Evolutionary conservation across 2,113 vertebrate species (phyloP).

Genomic region (Crypturellus undulatus): DNA sequence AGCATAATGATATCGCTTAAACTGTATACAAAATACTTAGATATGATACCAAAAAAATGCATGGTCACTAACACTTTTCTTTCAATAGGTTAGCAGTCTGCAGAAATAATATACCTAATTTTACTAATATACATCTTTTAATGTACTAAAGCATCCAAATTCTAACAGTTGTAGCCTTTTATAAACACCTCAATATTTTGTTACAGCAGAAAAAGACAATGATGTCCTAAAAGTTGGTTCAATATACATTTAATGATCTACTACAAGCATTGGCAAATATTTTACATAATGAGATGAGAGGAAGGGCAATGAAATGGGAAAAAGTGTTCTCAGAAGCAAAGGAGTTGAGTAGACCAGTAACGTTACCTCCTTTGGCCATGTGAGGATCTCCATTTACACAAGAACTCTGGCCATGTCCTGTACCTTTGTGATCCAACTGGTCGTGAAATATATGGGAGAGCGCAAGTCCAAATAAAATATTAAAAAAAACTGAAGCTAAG

Average conservation of each 20-base stretch:
- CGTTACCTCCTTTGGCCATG: not conserved
- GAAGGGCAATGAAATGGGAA: not conserved
- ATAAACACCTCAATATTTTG: not conserved
- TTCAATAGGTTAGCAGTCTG: not conserved
- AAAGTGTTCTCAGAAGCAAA: not conserved
- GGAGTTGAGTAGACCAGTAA: fast-evolving
- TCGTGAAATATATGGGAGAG: not conserved
- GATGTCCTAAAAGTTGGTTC: not conserved
- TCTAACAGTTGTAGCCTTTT: not conserved
- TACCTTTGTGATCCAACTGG: not conserved
- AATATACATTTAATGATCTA: not conserved
- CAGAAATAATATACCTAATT: not conserved
- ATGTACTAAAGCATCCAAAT: not conserved
- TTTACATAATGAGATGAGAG: not conserved
- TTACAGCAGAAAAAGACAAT: not conserved
- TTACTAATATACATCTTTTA: not conserved
- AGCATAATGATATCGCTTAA: not conserved
- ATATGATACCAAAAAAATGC: not conserved
- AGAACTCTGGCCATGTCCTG: not conserved
- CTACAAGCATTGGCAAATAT: not conserved
- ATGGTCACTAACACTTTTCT: not conserved
- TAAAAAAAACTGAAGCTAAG: not conserved
- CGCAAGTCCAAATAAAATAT: not conserved
- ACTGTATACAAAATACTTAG: not conserved
- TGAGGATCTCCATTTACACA: not conserved